A percentile compares a stretch with the other conserved stretches of the same genome.
Evolutionary conservation across 2,113 vertebrate species (phyloP).

Genomic region (Epinephelus cyanopodus): DNA sequence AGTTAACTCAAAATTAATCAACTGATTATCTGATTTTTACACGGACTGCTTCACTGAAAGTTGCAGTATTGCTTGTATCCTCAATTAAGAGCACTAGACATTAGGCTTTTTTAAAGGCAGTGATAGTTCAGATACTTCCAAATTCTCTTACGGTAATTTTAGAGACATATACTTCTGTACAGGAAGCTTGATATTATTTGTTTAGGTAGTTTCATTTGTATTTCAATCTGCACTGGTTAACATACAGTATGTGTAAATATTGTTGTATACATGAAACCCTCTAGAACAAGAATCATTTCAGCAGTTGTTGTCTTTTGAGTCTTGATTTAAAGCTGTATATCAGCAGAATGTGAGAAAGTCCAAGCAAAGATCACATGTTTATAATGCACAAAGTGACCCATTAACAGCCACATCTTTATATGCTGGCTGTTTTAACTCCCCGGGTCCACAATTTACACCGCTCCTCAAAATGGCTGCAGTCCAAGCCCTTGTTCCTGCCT

Average conservation of each 20-base stretch:
- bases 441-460: neutral
- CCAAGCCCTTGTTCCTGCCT: constrained; percentile 29
- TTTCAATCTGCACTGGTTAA: neutral
- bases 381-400: neutral
- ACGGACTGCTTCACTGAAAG: too few species aligned
- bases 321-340: neutral
- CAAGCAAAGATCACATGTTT: neutral
- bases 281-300: neutral
- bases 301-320: neutral
- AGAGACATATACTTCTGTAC: too few species aligned
- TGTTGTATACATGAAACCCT: too few species aligned
- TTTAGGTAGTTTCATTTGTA: neutral
- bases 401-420: neutral
- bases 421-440: constrained; percentile 10
- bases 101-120: too few species aligned
- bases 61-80: too few species aligned
- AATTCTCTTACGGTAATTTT: neutral
- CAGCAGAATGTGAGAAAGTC: neutral
- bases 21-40: too few species aligned
- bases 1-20: too few species aligned
- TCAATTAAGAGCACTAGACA: too few species aligned
- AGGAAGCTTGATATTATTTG: too few species aligned
- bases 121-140: neutral
- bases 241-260: neutral
- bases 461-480: constrained; percentile 35